Evolutionary conservation across 2,113 vertebrate genomes (phyloP), one percentile per base, ranked within the genome.

Genomic region (Circaetus gallicus): DNA sequence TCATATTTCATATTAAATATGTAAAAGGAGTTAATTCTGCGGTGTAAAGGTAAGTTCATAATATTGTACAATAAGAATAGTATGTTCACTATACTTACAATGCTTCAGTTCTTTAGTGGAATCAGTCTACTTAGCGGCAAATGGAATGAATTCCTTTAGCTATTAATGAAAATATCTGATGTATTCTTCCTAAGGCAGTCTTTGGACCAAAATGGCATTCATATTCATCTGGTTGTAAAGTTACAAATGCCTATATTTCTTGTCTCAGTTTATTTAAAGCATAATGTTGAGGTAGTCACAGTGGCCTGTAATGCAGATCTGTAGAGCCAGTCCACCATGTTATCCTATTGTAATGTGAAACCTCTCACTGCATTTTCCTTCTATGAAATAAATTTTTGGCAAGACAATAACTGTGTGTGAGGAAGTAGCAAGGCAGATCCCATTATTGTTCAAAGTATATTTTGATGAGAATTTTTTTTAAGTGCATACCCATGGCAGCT

Each of bases 271-370:
- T 94, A 86, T 93, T 90, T 93, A 85, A 94, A 93, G 14, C 52
- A 63, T 53, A 91, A 86, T 69, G 65, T 93, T 66, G 65, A 74
- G n/a, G 59, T 94, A 89, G 87, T 92, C 69, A 59, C 25, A 40
- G 36, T 86, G 82, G 66, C 71, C 58, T 90, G n/a, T 95, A 81
- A 86, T 89, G n/a, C 24, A 88, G 61, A 59, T 93, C 74, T 77
- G 34, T 69, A 88, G 14, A 86, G 42, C 26, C 53, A 38, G 43
- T 83, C 22, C 78, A 90, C 55, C 59, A n/a, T 80, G 20, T 67
- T 93, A 71, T 84, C n/a, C 36, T 89, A 26, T 36, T 94, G 83
- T 70, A 87, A 91, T 92, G 82, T 91, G 86, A 97, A 97, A 86
- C 32, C 29, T 90, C 95, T 95, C 47, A 74, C 63, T 94, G 47